Evolutionary conservation across 1,140 invertebrate species (phyloP).

Genomic region (Metaphire vulgaris): DNA sequence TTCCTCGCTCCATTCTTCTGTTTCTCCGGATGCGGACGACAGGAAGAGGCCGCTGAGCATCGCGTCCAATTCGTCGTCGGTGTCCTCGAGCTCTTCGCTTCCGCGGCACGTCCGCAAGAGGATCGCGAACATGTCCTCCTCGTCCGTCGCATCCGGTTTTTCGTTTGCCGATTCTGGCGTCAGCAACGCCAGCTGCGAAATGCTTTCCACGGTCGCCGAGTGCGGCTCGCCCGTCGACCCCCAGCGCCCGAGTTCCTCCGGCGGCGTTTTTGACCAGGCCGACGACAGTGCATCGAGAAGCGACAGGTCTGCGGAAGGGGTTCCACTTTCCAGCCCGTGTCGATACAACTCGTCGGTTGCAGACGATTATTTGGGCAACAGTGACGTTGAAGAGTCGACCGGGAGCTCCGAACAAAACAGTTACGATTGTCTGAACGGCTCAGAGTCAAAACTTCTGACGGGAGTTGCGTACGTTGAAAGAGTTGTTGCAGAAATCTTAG

Average conservation of each 20-base stretch:
- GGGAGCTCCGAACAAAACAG: background rate
- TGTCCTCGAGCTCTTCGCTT: constrained; percentile 59
- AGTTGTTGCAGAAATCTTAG: constrained; percentile 83
- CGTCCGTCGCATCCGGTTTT: background rate
- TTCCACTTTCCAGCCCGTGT: background rate
- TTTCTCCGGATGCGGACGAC: constrained; percentile 24
- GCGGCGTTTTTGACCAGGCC: background rate
- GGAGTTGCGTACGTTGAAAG: constrained; percentile 39
- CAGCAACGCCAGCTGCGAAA: background rate
- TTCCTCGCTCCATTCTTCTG: background rate
- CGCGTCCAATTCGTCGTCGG: constrained; percentile 73
- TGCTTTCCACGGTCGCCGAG: background rate
- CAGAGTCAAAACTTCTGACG: background rate
- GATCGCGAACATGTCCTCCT: background rate
- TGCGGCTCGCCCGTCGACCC: background rate
- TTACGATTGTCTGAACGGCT: background rate
- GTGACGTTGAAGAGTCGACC: background rate
- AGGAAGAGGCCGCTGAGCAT: constrained; percentile 65
- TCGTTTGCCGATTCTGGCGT: background rate
- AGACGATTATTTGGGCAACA: background rate
- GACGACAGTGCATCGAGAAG: no score
- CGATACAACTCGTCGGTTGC: background rate
- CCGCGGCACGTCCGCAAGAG: constrained; percentile 37
- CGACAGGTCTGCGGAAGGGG: background rate
- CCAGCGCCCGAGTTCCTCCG: background rate